These are phyloP conservation scores for Danionella dracula DNA, from an alignment of 2,797 vertebrate genomes.

Conservation along the genomic window DNA sequence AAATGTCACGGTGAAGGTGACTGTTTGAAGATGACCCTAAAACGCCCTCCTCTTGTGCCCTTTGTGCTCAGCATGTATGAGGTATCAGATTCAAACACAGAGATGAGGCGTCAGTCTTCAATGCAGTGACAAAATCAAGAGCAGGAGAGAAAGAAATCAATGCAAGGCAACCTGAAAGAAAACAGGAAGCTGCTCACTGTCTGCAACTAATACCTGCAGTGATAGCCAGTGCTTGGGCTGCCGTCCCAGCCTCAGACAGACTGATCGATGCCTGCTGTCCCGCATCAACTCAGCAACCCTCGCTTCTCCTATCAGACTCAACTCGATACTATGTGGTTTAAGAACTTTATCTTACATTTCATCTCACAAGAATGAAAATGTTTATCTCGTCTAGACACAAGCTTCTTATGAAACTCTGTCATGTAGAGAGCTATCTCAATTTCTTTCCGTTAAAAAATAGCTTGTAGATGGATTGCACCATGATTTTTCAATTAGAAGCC, in stretches of 20 bases:
- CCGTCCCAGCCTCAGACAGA: conserved; percentile 36
- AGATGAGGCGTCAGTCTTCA: conserved; percentile 34
- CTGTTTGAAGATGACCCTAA: conserved; percentile 12
- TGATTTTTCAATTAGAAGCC: background rate
- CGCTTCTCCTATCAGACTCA: conserved; percentile 11
- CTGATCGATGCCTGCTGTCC: conserved; percentile 32
- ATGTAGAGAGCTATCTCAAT: background rate
- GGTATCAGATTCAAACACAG: conserved; percentile 17
- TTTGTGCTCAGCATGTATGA: background rate
- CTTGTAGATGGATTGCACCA: background rate
- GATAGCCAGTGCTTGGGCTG: conserved; percentile 29
- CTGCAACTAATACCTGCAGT: conserved; percentile 43
- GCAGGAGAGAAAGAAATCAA: conserved; percentile 37
- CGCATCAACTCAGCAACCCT: conserved; percentile 22
- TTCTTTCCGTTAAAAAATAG: background rate
- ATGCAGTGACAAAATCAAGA: conserved; percentile 34
- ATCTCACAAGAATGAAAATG: conserved; percentile 16
- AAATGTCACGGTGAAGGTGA: conserved; percentile 21
- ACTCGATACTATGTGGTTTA: conserved; percentile 20
- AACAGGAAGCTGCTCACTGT: conserved; percentile 29
- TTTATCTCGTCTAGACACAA: conserved; percentile 1
- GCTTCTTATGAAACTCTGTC: background rate
- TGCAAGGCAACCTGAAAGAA: conserved; percentile 42
- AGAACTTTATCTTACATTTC: conserved; percentile 21
- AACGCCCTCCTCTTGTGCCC: background rate